Conservation (phyloP, 2,888 invertebrate species). For the Euclidia mi region DNA sequence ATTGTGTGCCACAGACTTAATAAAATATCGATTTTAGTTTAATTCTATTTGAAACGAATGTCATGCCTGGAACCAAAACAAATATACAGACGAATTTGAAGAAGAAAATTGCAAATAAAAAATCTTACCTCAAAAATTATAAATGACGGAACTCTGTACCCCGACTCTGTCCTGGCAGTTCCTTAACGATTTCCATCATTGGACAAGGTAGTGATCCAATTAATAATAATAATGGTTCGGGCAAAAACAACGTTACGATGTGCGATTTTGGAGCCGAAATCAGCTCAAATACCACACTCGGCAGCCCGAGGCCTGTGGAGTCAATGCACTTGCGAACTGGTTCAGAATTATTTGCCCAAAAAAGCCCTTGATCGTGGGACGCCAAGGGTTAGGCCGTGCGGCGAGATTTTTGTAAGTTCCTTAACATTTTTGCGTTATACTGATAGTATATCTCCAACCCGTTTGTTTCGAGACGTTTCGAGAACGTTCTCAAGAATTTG, state of each 20-base stretch:
- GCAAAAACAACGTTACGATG: conserved; percentile 84
- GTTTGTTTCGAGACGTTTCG: conserved; percentile 18
- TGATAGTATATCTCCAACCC: conserved; percentile 28
- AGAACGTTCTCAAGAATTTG: conserved; percentile 5
- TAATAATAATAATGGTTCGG: conserved; percentile 84
- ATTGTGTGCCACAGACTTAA: too few relatives aligned
- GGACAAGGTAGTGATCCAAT: conserved; percentile 83
- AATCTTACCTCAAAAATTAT: neutral
- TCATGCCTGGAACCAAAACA: too few relatives aligned
- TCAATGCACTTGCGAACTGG: conserved; percentile 78
- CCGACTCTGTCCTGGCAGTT: conserved; percentile 59
- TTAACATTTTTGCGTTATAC: conserved; percentile 61
- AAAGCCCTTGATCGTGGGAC: conserved; percentile 74
- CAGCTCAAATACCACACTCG: conserved; percentile 75
- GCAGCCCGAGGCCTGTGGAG: conserved; percentile 71
- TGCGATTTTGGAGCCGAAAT: conserved; percentile 86
- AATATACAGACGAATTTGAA: too few relatives aligned
- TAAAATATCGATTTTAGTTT: too few relatives aligned
- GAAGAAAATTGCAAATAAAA: neutral
- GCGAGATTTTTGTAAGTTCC: conserved; percentile 62
- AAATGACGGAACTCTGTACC: conserved; percentile 59
- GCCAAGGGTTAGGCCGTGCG: conserved; percentile 59
- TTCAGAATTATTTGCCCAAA: conserved; percentile 83
- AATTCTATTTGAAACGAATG: too few relatives aligned
- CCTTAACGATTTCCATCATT: conserved; percentile 76